Evolutionary conservation across 2,113 vertebrate genomes (phyloP).

Genomic region (Sclerurus mexicanus): DNA sequence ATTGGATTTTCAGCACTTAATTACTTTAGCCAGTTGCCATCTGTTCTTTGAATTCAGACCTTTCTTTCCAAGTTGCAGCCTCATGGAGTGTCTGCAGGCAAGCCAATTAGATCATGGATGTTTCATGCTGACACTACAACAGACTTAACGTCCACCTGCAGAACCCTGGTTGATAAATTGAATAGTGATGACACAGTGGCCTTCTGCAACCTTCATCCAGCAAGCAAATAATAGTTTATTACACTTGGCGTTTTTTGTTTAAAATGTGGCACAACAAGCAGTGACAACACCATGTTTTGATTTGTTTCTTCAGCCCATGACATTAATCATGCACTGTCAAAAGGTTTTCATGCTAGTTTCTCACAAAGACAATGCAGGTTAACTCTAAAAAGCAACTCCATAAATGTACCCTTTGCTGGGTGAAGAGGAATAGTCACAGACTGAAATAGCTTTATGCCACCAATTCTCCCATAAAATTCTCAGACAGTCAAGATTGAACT

Average conservation of each 20-base stretch:
- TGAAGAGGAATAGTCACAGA: background rate
- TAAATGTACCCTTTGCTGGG: background rate
- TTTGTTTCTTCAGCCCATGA: constrained; percentile 15
- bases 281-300: constrained; percentile 12
- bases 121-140: constrained; percentile 63
- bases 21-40: constrained; percentile 72
- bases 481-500: background rate
- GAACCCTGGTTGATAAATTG: constrained; percentile 42
- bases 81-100: constrained; percentile 41
- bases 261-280: background rate
- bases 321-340: constrained; percentile 16
- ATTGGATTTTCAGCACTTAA: constrained; percentile 68
- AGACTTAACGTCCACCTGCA: constrained; percentile 50
- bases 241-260: background rate
- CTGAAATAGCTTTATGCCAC: background rate
- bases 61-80: constrained; percentile 53
- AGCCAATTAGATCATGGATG: constrained; percentile 53
- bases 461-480: background rate
- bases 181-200: constrained; percentile 4
- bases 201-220: constrained; percentile 17
- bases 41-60: constrained; percentile 72
- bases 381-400: background rate
- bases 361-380: background rate
- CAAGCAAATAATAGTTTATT: constrained; percentile 16
- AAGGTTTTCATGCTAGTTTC: background rate